These are phyloP conservation scores for Drosophila villosipedis DNA, from an alignment of 2,888 invertebrate genomes.

Conservation along the genomic window DNA sequence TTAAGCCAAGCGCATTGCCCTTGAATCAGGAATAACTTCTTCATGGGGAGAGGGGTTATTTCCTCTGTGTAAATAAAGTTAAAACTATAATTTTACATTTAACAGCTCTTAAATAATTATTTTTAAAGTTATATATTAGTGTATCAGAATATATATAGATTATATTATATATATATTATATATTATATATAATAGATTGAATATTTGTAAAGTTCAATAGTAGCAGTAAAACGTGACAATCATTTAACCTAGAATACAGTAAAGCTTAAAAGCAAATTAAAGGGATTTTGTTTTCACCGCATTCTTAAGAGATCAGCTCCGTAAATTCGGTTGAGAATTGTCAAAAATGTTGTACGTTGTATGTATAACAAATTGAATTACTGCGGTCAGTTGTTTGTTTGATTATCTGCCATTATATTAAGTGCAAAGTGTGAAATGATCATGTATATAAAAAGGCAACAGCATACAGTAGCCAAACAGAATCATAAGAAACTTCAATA, in stretches of 20 bases:
- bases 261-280: background rate
- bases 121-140: background rate
- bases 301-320: slow-evolving; percentile 47
- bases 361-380: slow-evolving; percentile 54
- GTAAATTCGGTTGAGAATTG: slow-evolving; percentile 21
- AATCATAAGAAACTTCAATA: slow-evolving; percentile 53
- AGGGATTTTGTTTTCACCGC: slow-evolving; percentile 34
- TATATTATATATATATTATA: background rate
- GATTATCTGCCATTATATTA: slow-evolving; percentile 61
- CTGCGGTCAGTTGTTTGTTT: slow-evolving; percentile 30
- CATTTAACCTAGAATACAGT: background rate
- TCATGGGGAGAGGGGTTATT: too few species aligned
- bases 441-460: slow-evolving; percentile 60
- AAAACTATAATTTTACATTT: background rate
- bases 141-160: background rate
- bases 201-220: background rate
- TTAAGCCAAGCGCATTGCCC: background rate
- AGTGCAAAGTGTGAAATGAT: slow-evolving; percentile 47
- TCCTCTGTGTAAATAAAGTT: background rate
- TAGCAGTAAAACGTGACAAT: background rate
- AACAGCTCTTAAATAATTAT: background rate
- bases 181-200: background rate
- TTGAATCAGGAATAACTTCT: background rate
- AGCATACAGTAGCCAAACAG: slow-evolving; percentile 44
- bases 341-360: slow-evolving; percentile 57